Evolutionary conservation across 2,797 vertebrate species (phyloP).

Genomic region (Acanthurus lineatus): DNA sequence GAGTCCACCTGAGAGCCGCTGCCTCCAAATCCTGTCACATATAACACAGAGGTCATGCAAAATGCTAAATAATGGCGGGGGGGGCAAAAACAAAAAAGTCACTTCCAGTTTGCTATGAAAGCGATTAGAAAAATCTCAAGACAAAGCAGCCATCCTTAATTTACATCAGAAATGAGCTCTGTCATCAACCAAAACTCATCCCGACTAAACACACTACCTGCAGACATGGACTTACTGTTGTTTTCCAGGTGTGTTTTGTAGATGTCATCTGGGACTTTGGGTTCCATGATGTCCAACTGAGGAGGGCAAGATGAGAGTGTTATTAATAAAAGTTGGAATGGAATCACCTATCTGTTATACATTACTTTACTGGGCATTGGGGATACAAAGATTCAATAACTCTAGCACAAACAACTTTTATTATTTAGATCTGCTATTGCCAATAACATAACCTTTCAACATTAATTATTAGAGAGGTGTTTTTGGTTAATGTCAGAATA

Average conservation of each 20-base stretch:
- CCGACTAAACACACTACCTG: background rate
- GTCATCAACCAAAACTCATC: background rate
- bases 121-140: background rate
- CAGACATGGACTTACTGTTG: slow-evolving; percentile 89
- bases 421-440: background rate
- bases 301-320: slow-evolving; percentile 19
- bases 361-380: background rate
- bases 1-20: slow-evolving; percentile 99
- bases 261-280: slow-evolving; percentile 98
- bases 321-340: slow-evolving; percentile 26
- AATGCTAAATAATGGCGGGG: background rate
- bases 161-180: background rate
- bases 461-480: background rate
- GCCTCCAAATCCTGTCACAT: slow-evolving; percentile 91
- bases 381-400: background rate
- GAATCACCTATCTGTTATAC: slow-evolving; percentile 1
- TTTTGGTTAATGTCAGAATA: background rate
- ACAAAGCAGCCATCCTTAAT: background rate
- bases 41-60: background rate
- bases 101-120: background rate
- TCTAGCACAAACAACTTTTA: background rate
- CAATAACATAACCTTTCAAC: background rate
- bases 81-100: accelerated
- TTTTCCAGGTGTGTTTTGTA: slow-evolving; percentile 99
- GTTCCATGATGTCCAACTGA: slow-evolving; percentile 99